Conservation (phyloP, 2,113 vertebrate genomes). For the Theropithecus gelada region DNA sequence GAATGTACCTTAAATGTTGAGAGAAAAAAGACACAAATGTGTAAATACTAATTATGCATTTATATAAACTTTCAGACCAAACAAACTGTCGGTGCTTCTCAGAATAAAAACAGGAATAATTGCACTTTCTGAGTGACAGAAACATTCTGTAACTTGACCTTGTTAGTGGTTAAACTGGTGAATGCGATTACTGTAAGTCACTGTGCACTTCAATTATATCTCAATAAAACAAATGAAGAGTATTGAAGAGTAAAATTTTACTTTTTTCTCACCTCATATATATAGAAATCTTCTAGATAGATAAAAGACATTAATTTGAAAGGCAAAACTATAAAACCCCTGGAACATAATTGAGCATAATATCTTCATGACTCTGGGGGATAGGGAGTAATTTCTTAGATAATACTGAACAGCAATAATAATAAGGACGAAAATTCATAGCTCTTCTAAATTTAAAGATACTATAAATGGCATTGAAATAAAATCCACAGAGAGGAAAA, state of each 20-base stretch:
- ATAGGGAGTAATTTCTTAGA: neutral
- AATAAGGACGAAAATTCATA: neutral
- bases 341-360: neutral
- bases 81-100: neutral
- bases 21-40: neutral
- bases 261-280: neutral
- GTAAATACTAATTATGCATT: neutral
- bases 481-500: neutral
- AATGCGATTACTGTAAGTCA: neutral
- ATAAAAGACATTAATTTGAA: neutral
- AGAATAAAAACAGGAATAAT: neutral
- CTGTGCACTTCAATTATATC: neutral
- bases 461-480: neutral
- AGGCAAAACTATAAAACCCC: neutral
- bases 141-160: neutral
- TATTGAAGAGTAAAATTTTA: neutral
- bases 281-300: neutral
- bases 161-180: neutral
- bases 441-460: neutral
- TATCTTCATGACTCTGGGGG: neutral
- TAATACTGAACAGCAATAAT: neutral
- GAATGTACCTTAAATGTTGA: neutral
- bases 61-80: neutral
- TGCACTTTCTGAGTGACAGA: neutral
- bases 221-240: neutral